Evolutionary conservation across 2,113 vertebrate species (phyloP), one percentile per base, ranked within the genome.

Genomic region (Pelodiscus sinensis): DNA sequence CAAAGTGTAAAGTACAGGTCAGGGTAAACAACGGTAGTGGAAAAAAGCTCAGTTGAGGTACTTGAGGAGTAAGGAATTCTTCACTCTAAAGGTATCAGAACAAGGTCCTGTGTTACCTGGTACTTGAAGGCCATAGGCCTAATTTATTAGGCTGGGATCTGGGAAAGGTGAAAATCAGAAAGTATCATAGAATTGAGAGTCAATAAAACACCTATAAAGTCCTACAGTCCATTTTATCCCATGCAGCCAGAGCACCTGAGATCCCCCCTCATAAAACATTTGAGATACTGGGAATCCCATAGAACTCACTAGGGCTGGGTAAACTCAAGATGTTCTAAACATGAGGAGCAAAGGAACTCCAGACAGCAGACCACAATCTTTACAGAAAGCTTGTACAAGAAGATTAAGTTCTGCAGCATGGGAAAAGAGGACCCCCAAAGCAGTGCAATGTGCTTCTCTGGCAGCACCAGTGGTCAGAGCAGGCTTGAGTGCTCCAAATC

Each of bases 391-490:
- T 3, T 8, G 44, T 14, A 52, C 92, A 79, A 85, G 44, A 73
- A 21, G 89, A 82, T 75, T 51, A 88, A 75, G 19, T 3, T 50
- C 2, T 62, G 57, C 56, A 13, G 58, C 55, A 15, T 84, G 56
- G 60, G 38, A 50, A 93, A 80, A 86, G 29, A 90, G 58, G 35
- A 82, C 35, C 38, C 27, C 56, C 22, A 44, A 14, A 77, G 73
- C 38, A 12, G 19, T 38, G 71, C 38, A 38, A 21, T 44, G 6
- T 75, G 71, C 21, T 75, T 21, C 21, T 75, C n/a, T 22, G 35
- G 38, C 38, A 77, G 73, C 13, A 50, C 73, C 7, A 71, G 2
- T 38, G 6, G 2, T 2, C 0, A 0, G 38, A 58, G 75, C 19
- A 44, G 60, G 25, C 0, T 1, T 10, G 27, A 85, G 83, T 77